phyloP scores from a whole-genome alignment of 1,140 invertebrate genomes.

The Drosophila carrolli region DNA sequence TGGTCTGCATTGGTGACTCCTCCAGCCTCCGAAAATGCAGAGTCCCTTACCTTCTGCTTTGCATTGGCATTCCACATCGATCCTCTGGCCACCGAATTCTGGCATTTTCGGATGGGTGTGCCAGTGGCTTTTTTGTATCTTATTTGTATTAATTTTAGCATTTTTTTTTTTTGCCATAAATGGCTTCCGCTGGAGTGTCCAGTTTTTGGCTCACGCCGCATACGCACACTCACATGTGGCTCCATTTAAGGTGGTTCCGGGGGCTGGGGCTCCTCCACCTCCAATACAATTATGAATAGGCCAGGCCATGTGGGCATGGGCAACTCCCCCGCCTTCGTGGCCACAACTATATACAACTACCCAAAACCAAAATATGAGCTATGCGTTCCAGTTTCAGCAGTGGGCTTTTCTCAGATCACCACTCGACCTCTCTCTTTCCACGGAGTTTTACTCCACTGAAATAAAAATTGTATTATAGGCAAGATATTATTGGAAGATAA shows the following conservation, averaged over 20 bases:
- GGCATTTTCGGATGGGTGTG: constrained; percentile 62
- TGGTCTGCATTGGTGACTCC: constrained; percentile 48
- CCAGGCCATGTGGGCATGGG: constrained; percentile 39
- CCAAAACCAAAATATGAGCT: constrained; percentile 40
- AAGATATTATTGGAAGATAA: too few relatives aligned
- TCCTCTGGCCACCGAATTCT: constrained; percentile 12
- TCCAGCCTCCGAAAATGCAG: neutral
- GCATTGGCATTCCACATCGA: constrained; percentile 41
- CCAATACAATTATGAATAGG: constrained; percentile 56
- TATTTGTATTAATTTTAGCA: neutral
- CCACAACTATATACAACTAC: neutral
- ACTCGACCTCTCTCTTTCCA: constrained; percentile 22
- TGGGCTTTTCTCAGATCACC: constrained; percentile 48
- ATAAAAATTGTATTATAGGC: too few relatives aligned
- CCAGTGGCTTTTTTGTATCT: constrained; percentile 27
- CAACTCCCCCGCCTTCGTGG: constrained; percentile 20
- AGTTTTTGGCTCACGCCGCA: constrained; percentile 52
- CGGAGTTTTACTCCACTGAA: constrained; percentile 1
- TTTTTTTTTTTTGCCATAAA: constrained; percentile 46
- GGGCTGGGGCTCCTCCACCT: constrained; percentile 15
- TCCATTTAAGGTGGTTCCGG: constrained; percentile 59
- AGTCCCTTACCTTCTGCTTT: constrained; percentile 21
- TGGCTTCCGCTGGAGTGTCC: constrained; percentile 41
- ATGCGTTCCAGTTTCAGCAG: constrained; percentile 49
- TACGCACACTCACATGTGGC: constrained; percentile 35